Evolutionary conservation across 2,797 vertebrate species (phyloP), one percentile per base, ranked within the genome.

Genomic region (Gymnothorax javanicus): DNA sequence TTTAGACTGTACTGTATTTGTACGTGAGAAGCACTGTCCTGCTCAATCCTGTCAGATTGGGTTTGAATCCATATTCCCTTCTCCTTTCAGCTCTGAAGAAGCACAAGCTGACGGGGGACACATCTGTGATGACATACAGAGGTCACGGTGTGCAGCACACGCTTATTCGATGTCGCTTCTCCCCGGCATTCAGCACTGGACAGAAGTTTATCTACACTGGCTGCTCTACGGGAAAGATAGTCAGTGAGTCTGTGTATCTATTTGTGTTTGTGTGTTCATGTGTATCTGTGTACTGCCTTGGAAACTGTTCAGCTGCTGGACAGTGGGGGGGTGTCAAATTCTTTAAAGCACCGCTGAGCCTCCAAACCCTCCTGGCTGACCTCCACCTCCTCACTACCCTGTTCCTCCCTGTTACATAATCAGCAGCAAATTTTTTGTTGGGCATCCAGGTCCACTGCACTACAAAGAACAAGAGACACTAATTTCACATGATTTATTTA

Each of bases 101-200:
- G 90, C 95, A 97, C 91, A 97, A 97, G 90, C 95, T 98, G 88
- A 95, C 95, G 0, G 97, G 97, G 0, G 98, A 98, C 94, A 98
- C 97, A 50, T 99, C 97, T 0, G 95, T 98, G 92, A 98, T 98
- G 98, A 98, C 97, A 0, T 98, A 98, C 93, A 95, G 97, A 1
- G 98, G 98, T 73, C 98, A 98, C 0, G 97, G 97, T 0, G 97
- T 98, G 25, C 95, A 98, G 75, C 98, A 98, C 92, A 98, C 98
- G 0, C 96, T 98, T 60, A 97, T 98, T 90, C 97, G 97, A 87
- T 97, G 97, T 91, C 96, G 97, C 2, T 97, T 98, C 93, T 98
- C 97, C 0, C 97, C 98, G 0, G 94, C 95, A 85, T 97, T 97
- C 92, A 98, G 94, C 93, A 98, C 97, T 0, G 98, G 97, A 0